Percentiles rank a stretch among this genome's conserved stretches.
Conservation (phyloP, 2,888 invertebrate species). For the Leptodirus hochenwartii region DNA sequence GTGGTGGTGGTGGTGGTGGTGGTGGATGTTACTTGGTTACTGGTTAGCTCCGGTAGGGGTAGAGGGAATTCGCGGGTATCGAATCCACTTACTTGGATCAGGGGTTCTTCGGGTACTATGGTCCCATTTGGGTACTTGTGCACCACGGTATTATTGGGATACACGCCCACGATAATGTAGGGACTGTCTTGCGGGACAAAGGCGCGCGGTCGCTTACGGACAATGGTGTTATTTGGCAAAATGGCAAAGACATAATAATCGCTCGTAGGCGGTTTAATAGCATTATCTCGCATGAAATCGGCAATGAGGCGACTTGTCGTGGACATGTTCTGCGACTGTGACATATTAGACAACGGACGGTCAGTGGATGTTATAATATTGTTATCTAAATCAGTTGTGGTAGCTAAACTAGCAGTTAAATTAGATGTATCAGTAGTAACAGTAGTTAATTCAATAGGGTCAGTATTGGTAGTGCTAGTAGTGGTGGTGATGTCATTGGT, state of each 20-base stretch:
- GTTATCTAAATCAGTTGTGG: no score
- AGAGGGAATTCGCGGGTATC: slow-evolving; percentile 33
- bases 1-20: slow-evolving; percentile 32
- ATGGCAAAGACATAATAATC: slow-evolving; percentile 61
- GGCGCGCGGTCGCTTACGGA: slow-evolving; percentile 51
- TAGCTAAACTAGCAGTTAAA: no score
- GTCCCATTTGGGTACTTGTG: slow-evolving; percentile 68
- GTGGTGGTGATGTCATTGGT: no score
- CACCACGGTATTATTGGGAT: slow-evolving; percentile 61
- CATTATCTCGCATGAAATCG: no score
- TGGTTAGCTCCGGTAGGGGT: slow-evolving; percentile 41
- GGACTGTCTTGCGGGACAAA: slow-evolving; percentile 51
- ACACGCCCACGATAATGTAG: slow-evolving; percentile 56
- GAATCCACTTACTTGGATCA: slow-evolving; percentile 34
- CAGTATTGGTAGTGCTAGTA: no score
- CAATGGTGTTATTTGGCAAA: slow-evolving; percentile 60
- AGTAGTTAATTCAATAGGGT: no score
- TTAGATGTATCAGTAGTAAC: no score
- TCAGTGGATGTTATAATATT: no score
- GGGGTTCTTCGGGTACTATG: slow-evolving; percentile 44
- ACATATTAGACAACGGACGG: no score
- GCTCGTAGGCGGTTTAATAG: slow-evolving; percentile 38
- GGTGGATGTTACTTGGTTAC: slow-evolving; percentile 52
- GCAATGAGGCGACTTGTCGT: no score
- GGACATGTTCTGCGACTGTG: no score